phyloP scores from a whole-genome alignment of 2,113 vertebrate genomes.

The Petrocephalus microphthalmus region DNA sequence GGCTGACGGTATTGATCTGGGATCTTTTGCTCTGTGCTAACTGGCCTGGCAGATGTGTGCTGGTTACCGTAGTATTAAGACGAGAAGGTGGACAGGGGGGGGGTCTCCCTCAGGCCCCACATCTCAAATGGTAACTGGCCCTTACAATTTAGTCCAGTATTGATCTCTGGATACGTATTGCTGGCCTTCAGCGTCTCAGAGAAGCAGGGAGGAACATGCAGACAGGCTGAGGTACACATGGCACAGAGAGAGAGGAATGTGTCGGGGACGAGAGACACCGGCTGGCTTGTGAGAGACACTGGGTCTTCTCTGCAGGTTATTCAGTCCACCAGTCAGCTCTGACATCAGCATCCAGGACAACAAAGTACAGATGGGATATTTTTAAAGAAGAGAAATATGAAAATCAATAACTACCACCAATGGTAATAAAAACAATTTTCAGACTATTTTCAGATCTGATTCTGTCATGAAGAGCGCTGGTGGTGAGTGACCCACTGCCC shows the following conservation, averaged over 20 bases:
- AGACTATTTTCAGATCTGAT: background rate
- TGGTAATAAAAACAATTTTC: background rate
- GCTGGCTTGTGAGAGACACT: background rate
- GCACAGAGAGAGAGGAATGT: constrained; percentile 5
- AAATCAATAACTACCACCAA: background rate
- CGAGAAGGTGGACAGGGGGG: constrained; percentile 21
- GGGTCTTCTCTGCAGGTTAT: background rate
- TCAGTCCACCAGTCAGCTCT: background rate
- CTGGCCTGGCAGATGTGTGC: constrained; percentile 56
- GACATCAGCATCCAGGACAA: background rate
- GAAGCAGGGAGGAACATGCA: constrained; percentile 15
- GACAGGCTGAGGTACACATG: constrained; percentile 28
- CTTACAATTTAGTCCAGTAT: constrained; percentile 52
- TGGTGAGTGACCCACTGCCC: background rate
- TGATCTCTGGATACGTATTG: constrained; percentile 50
- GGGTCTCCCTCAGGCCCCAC: constrained; percentile 46
- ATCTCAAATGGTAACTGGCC: constrained; percentile 35
- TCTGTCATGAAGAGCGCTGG: background rate
- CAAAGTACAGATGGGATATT: background rate
- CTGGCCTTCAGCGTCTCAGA: constrained; percentile 38
- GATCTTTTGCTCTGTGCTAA: constrained; percentile 57
- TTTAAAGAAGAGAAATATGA: background rate
- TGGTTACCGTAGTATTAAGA: constrained; percentile 46
- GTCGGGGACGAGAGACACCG: background rate
- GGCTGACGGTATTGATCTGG: constrained; percentile 67